Percentiles rank a stretch among this genome's conserved stretches.
phyloP scores from a whole-genome alignment of 1,140 invertebrate species.

The Zaprionus ornatus region DNA sequence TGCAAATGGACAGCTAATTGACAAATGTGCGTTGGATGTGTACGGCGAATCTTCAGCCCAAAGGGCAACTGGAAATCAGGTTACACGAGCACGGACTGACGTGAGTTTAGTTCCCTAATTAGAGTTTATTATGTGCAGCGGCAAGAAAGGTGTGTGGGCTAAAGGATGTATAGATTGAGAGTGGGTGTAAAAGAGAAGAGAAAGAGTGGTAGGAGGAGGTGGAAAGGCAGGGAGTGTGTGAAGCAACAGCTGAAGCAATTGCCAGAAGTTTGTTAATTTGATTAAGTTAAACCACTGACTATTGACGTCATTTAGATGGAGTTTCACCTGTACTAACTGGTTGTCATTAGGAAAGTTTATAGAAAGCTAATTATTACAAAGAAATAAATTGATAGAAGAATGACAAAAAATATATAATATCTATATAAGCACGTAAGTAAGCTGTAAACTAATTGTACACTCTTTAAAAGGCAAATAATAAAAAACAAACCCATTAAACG shows the following conservation, averaged over 20 bases:
- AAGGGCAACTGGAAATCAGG: slow-evolving; percentile 50
- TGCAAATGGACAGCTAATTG: slow-evolving; percentile 62
- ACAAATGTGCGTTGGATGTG: slow-evolving; percentile 50
- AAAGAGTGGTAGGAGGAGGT: background rate
- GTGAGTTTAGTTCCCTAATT: slow-evolving; percentile 50
- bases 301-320: slow-evolving; percentile 16
- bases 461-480: too few species aligned
- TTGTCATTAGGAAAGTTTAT: background rate
- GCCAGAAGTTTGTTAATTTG: slow-evolving; percentile 15
- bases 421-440: too few species aligned
- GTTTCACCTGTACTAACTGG: background rate
- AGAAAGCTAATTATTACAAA: background rate
- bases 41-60: slow-evolving; percentile 10
- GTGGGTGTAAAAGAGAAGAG: slow-evolving; percentile 2
- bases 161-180: slow-evolving; percentile 33
- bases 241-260: slow-evolving; percentile 19
- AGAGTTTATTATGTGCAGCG: slow-evolving; percentile 64
- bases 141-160: slow-evolving; percentile 39
- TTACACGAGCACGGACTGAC: slow-evolving; percentile 40
- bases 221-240: slow-evolving; percentile 1
- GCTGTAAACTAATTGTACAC: too few species aligned
- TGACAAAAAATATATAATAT: too few species aligned
- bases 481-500: too few species aligned
- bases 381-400: too few species aligned
- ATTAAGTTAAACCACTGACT: slow-evolving; percentile 9